These are phyloP conservation scores for Furnarius figulus DNA, from an alignment of 2,113 vertebrate genomes.

Conservation along the genomic window DNA sequence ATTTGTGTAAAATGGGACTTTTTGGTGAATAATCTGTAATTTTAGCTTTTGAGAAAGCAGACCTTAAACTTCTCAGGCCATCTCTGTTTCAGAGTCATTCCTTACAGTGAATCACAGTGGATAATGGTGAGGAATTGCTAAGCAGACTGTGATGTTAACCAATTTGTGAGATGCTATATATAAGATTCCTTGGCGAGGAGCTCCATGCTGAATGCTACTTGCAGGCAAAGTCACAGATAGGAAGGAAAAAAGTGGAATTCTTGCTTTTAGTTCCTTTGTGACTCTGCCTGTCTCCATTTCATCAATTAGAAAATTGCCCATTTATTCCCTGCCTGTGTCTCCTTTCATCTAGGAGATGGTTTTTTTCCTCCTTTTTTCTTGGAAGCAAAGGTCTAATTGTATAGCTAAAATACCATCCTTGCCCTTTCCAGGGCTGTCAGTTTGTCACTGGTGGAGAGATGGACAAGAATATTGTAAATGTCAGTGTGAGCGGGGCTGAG, in stretches of 20 bases:
- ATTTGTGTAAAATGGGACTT: constrained; percentile 62
- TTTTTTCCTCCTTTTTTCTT: constrained; percentile 34
- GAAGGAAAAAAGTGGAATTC: constrained; percentile 25
- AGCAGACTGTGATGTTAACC: constrained; percentile 53
- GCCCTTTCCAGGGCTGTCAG: constrained; percentile 58
- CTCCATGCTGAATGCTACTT: constrained; percentile 26
- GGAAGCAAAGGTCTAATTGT: constrained; percentile 60
- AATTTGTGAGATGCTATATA: constrained; percentile 44
- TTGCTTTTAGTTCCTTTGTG: constrained; percentile 47
- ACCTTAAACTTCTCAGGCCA: constrained; percentile 42
- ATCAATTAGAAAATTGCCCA: constrained; percentile 66
- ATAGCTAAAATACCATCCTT: constrained; percentile 59
- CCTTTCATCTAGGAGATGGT: constrained; percentile 38
- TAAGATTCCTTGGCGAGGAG: constrained; percentile 6
- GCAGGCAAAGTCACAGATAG: background rate
- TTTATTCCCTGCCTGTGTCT: constrained; percentile 45
- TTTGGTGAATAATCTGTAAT: constrained; percentile 54
- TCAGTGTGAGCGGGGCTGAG: constrained; percentile 60
- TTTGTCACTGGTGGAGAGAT: constrained; percentile 60
- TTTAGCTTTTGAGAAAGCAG: constrained; percentile 60
- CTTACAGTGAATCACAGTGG: background rate
- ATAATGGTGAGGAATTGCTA: constrained; percentile 23
- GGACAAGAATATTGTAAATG: constrained; percentile 63
- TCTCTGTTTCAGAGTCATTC: constrained; percentile 44
- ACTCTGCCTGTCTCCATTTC: constrained; percentile 33